Percentiles rank a stretch among this genome's conserved stretches.
These are phyloP conservation scores for Isoperla grammatica DNA, from an alignment of 2,888 invertebrate genomes.

Conservation along the genomic window DNA sequence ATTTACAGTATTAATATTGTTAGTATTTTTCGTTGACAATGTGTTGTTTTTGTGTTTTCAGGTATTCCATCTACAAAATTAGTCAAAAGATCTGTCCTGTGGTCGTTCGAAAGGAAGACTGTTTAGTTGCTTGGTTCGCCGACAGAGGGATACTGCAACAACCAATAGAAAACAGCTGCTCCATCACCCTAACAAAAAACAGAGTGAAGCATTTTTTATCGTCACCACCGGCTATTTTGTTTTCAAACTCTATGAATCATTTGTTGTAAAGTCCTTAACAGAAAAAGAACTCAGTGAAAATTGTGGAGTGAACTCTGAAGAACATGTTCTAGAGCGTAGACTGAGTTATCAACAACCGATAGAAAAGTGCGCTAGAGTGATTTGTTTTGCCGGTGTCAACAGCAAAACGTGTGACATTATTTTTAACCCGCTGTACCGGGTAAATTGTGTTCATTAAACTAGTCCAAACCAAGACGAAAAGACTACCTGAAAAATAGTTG, in stretches of 20 bases:
- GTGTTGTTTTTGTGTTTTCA: too few relatives aligned
- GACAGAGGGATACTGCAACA: slow-evolving; percentile 22
- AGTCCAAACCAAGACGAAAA: too few relatives aligned
- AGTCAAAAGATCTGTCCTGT: background rate
- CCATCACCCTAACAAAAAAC: slow-evolving; percentile 11
- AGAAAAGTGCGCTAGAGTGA: slow-evolving; percentile 11
- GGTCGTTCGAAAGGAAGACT: background rate
- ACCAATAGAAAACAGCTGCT: slow-evolving; percentile 26
- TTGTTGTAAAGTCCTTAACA: background rate
- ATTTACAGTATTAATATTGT: too few relatives aligned
- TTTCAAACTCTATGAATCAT: slow-evolving; percentile 12
- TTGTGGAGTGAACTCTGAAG: background rate
- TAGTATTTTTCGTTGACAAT: too few relatives aligned
- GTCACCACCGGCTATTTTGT: slow-evolving; percentile 9
- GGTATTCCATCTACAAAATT: too few relatives aligned
- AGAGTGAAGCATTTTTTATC: slow-evolving; percentile 18
- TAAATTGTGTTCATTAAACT: too few relatives aligned
- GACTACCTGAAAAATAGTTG: too few relatives aligned
- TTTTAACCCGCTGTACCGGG: too few relatives aligned
- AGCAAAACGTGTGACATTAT: too few relatives aligned
- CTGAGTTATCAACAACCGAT: too few relatives aligned
- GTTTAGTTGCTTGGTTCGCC: slow-evolving; percentile 20
- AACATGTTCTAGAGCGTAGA: background rate
- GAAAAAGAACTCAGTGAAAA: background rate
- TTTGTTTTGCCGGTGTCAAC: background rate